Evolutionary conservation across 2,113 vertebrate species (phyloP).

Genomic region (Syngnathoides biaculeatus): DNA sequence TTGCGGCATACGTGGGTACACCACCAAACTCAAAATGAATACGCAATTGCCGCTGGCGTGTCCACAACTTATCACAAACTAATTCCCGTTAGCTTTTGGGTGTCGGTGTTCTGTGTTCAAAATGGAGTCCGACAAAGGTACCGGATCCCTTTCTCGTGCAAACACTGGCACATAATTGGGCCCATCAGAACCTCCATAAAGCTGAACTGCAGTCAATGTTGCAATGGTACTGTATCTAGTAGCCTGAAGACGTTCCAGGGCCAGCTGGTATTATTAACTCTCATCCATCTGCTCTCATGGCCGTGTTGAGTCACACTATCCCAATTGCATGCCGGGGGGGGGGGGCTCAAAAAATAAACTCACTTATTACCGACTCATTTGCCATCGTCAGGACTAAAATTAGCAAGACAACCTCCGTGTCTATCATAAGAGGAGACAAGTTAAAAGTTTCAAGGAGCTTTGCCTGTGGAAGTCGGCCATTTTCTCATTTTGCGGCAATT

Average conservation of each 20-base stretch:
- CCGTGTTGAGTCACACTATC: slow-evolving; percentile 24
- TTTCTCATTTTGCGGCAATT: neutral
- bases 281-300: slow-evolving; percentile 32
- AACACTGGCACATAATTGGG: neutral
- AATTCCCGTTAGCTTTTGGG: no score
- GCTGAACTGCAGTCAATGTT: neutral
- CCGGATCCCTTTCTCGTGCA: neutral
- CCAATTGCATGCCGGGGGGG: slow-evolving; percentile 13
- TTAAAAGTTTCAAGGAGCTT: neutral
- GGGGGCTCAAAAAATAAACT: slow-evolving; percentile 1
- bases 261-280: slow-evolving; percentile 34
- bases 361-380: neutral
- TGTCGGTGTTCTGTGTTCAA: no score
- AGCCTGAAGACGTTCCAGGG: neutral
- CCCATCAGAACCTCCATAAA: neutral
- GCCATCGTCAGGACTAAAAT: neutral
- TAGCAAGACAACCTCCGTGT: neutral
- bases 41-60: no score
- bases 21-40: no score
- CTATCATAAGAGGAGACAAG: neutral
- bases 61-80: no score
- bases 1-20: no score
- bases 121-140: neutral
- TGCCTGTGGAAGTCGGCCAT: neutral
- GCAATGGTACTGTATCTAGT: neutral